Evolutionary conservation across 2,113 vertebrate species (phyloP).

Genomic region (Varanus salvator): DNA sequence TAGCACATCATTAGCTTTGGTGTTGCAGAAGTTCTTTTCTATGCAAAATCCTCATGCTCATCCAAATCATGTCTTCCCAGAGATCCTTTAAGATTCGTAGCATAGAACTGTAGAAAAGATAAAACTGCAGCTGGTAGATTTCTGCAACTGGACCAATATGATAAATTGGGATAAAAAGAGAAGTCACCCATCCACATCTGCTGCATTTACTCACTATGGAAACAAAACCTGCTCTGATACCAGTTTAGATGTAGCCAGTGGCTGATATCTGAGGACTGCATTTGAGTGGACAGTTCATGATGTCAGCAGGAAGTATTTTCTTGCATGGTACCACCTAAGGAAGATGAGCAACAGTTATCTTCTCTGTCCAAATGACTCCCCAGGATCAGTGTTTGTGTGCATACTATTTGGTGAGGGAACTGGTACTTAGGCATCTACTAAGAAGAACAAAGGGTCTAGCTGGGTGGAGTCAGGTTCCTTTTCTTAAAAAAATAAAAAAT

Average conservation of each 20-base stretch:
- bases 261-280: neutral
- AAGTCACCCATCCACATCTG: neutral
- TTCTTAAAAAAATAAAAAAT: no score
- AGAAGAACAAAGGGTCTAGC: neutral
- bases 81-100: neutral
- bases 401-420: neutral
- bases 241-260: neutral
- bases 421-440: neutral
- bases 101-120: neutral
- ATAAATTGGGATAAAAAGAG: neutral
- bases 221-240: neutral
- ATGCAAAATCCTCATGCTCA: neutral
- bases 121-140: neutral
- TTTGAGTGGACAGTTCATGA: neutral
- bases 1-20: neutral
- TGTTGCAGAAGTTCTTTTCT: neutral
- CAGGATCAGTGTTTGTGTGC: neutral
- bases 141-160: neutral
- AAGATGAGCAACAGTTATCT: neutral
- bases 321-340: neutral
- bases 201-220: neutral
- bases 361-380: neutral
- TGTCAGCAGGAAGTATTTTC: neutral
- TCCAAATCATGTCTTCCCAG: neutral
- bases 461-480: neutral